These are phyloP conservation scores for Lasioglossum morio DNA, from an alignment of 2,888 invertebrate species.

Conservation along the genomic window DNA sequence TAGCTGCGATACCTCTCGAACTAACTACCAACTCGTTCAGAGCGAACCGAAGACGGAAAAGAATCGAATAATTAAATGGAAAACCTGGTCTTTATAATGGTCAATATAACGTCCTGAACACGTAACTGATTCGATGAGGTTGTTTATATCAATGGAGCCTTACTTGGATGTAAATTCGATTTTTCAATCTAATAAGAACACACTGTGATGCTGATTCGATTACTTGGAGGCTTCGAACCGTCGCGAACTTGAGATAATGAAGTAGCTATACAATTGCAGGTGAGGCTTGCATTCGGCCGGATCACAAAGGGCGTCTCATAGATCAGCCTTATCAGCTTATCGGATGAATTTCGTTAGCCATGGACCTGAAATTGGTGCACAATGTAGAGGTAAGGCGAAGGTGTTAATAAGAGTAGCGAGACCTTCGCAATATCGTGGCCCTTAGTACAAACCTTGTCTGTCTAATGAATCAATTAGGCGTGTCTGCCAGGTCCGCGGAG, in stretches of 20 bases:
- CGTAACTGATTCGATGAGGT: too few species aligned
- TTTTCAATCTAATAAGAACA: too few species aligned
- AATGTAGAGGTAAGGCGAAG: conserved; percentile 29
- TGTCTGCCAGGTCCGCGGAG: conserved; percentile 43
- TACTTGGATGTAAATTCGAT: too few species aligned
- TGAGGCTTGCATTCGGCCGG: neutral
- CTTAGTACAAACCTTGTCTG: conserved; percentile 59
- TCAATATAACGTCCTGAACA: too few species aligned
- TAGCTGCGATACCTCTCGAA: too few species aligned
- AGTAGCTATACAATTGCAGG: neutral
- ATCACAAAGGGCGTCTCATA: conserved; percentile 29
- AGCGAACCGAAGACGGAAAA: too few species aligned
- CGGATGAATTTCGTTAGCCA: conserved; percentile 54
- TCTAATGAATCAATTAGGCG: conserved; percentile 72
- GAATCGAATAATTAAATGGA: too few species aligned
- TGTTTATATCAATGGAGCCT: too few species aligned
- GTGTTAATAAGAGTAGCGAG: conserved; percentile 61
- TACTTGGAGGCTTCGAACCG: neutral
- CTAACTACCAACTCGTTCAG: too few species aligned
- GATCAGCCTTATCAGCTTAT: neutral
- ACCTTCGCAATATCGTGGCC: conserved; percentile 51
- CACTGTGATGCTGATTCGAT: too few species aligned
- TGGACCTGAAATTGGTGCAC: conserved; percentile 24
- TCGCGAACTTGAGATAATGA: neutral
- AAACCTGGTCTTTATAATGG: too few species aligned